Base-by-base conservation (phyloP, 1,140 invertebrate genomes). In the Euschistus heros region DNA sequence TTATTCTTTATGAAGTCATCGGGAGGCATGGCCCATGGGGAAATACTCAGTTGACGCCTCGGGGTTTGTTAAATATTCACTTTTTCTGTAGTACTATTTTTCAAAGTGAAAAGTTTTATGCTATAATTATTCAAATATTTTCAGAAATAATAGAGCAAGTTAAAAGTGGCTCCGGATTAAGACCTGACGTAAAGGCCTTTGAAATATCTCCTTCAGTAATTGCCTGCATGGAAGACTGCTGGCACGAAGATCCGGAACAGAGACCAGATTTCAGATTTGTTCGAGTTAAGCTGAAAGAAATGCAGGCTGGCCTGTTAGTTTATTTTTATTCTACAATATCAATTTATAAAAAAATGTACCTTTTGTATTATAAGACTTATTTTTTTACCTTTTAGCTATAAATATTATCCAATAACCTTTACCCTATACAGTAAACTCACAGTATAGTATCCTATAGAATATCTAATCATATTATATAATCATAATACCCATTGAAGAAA, bases 201-300 rank as follows among this genome's bases (percentile, higher is more conserved):
- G 73, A 76, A 0, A 54, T 24, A 20, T 24, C 63, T 33, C 33
- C 60, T 42, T 70, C 68, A 30, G 81, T 89, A 0, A 76, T 83
- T 5, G 80, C 76, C 13, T 86, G 86, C 64, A 82, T 92, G 71
- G 80, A 84, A 70, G 79, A 83, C 0, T 90, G 88, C 71, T 92
- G 89, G 89, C 79, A 84, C 57, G 87, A 91, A 74, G 80, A 88
- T 37, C 80, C 85, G 0, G 83, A 87, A n/a, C 72, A 79, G 14
- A 73, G 86, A 65, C 87, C 86, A 0, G 85, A 86, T 69, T 82
- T 89, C 55, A 74, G 84, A 50, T 81, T 84, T 47, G 84, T 90
- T 18, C 77, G 86, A 59, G 77, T 86, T 2, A 79, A 82, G 55
- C 76, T 91, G 0, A 89, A 89, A 73, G 84, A 87, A 70, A 85